phyloP scores from a whole-genome alignment of 2,113 vertebrate species.

The Jacana jacana region DNA sequence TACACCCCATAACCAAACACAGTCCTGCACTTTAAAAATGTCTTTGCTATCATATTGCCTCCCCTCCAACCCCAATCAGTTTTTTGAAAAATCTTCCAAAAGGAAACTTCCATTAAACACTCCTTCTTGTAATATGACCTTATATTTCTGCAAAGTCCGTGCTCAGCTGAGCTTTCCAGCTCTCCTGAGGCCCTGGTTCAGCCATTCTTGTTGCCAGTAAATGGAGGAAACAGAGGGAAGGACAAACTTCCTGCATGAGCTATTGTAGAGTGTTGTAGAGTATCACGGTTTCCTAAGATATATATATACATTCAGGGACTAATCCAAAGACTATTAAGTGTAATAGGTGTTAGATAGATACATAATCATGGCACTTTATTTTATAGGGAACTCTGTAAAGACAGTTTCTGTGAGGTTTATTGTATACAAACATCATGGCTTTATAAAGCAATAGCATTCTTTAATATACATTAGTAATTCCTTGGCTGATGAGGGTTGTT shows the following conservation, averaged over 20 bases:
- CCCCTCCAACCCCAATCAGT: neutral
- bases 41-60: neutral
- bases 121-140: neutral
- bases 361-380: neutral
- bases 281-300: neutral
- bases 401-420: neutral
- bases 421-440: neutral
- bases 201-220: neutral
- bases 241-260: neutral
- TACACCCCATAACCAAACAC: neutral
- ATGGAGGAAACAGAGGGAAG: neutral
- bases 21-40: neutral
- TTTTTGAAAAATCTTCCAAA: neutral
- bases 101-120: neutral
- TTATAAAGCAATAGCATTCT: neutral
- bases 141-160: neutral
- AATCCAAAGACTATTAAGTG: neutral
- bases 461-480: constrained; percentile 1
- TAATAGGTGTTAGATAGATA: neutral
- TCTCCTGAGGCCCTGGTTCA: neutral
- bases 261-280: neutral
- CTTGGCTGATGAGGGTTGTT: neutral
- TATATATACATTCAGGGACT: neutral
- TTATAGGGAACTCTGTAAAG: neutral
- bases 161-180: neutral